Base-by-base conservation (phyloP, 2,888 invertebrate species). In the Hemaris fuciformis region DNA sequence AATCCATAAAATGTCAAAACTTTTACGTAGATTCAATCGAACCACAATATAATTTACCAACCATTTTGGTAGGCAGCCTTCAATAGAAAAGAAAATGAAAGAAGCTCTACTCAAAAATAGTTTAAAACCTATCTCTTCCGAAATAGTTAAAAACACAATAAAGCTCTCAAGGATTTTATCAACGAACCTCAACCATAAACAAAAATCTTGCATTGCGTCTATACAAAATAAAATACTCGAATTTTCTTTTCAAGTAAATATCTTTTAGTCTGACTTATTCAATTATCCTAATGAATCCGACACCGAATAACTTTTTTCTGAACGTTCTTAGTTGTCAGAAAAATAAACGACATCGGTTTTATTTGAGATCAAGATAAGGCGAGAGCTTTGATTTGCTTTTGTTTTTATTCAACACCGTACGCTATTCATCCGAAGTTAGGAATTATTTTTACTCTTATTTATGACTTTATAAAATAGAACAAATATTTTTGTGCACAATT, bases 391-490 rank as follows among this genome's bases (percentile, higher is more conserved):
- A 76, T 73, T 69, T 68, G 66, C 71, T 80, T 80, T 77, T 74
- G 74, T 79, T 80, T 80, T 80, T 74, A 77, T 77, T 76, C 78
- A 74, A 69, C 72, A 68, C 68, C 64, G 70, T 72, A 71, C 71
- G 75, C 80, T 71, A 84, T 85, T 84, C 75, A 82, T 86, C 79
- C 77, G 80, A 83, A 80, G 79, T 83, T 70, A 72, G 79, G 82
- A 82, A 83, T 83, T 80, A 81, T 81, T 77, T 70, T 77, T 72
- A 80, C 81, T 77, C 80, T 83, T 83, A 83, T 85, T 81, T 77
- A 81, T 80, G 77, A 74, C 73, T 77, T 80, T 76, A 71, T 69
- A 76, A 81, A 82, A 81, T 77, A 71, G 65, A 70, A 70, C 67
- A 72, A 74, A 75, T 76, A 80, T 64, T 66, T 64, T 6, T 31